These are phyloP conservation scores for Notoglanidium macrostoma DNA, from an alignment of 2,797 vertebrate genomes.

Conservation along the genomic window DNA sequence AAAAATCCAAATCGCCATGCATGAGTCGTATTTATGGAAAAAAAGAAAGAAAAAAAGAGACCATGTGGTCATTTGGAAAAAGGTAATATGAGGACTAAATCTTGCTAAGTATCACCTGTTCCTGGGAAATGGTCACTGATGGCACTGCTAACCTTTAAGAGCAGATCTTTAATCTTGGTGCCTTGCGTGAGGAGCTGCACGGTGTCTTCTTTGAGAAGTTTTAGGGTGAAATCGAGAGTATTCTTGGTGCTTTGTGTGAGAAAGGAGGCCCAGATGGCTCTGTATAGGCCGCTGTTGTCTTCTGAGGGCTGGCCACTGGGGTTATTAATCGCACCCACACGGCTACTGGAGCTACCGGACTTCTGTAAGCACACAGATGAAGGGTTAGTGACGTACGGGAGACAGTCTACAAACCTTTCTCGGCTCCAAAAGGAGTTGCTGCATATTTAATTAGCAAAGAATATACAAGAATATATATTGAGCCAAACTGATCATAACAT, in stretches of 20 bases:
- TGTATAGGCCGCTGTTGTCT: slow-evolving; percentile 84
- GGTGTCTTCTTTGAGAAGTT: slow-evolving; percentile 84
- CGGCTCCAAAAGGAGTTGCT: neutral
- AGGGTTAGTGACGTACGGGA: neutral
- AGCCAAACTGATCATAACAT: too few species aligned
- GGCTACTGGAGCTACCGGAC: slow-evolving; percentile 80
- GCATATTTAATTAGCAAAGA: neutral
- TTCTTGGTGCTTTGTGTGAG: slow-evolving; percentile 86
- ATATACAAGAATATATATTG: too few species aligned
- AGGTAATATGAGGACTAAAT: slow-evolving; percentile 15
- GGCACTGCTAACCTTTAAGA: slow-evolving; percentile 75
- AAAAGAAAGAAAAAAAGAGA: neutral
- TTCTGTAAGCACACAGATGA: slow-evolving; percentile 72
- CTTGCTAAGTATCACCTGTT: neutral
- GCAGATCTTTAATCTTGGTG: slow-evolving; percentile 84
- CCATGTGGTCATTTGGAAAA: neutral
- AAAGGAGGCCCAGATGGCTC: slow-evolving; percentile 87
- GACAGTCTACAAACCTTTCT: neutral
- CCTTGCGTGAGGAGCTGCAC: slow-evolving; percentile 80
- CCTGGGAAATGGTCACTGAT: neutral
- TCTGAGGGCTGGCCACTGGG: slow-evolving; percentile 83
- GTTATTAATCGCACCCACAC: slow-evolving; percentile 90
- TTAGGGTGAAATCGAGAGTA: slow-evolving; percentile 82
- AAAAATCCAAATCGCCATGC: neutral
- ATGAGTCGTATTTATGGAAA: neutral